A percentile compares a stretch with the other conserved stretches of the same genome.
phyloP scores from a whole-genome alignment of 2,797 vertebrate genomes.

The Austrolebias charrua region DNA sequence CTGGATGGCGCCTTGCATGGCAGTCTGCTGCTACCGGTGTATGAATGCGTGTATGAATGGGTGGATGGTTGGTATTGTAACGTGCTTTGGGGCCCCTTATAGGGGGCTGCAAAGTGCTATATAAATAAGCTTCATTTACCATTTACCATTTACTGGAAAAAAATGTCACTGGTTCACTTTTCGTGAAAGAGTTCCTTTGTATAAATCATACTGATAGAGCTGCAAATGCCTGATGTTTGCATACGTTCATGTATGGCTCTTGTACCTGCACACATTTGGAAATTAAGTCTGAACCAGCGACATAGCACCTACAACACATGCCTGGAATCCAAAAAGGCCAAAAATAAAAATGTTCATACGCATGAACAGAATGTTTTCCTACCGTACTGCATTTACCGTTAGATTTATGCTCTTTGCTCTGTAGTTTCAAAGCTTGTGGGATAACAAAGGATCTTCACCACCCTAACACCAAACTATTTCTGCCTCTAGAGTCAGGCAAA shows the following conservation, averaged over 20 bases:
- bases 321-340: neutral
- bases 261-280: neutral
- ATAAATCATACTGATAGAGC: neutral
- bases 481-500: constrained; percentile 19
- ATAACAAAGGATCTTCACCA: constrained; percentile 28
- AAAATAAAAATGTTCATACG: neutral
- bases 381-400: neutral
- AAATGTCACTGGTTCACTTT: neutral
- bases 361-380: neutral
- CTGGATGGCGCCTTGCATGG: no score
- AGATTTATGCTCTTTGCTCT: constrained; percentile 16
- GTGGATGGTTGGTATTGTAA: no score
- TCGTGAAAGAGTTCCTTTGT: neutral
- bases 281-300: neutral
- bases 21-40: no score
- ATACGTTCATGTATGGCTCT: neutral
- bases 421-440: constrained; percentile 25
- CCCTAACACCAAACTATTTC: constrained; percentile 24
- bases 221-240: constrained; percentile 4
- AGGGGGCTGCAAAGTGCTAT: no score
- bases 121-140: no score
- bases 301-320: neutral
- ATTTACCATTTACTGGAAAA: no score
- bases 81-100: no score
- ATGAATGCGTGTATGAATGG: no score